A percentile compares a stretch with the other conserved stretches of the same genome.
These are phyloP conservation scores for Miniopterus natalensis DNA, from an alignment of 2,113 vertebrate species.

Conservation along the genomic window DNA sequence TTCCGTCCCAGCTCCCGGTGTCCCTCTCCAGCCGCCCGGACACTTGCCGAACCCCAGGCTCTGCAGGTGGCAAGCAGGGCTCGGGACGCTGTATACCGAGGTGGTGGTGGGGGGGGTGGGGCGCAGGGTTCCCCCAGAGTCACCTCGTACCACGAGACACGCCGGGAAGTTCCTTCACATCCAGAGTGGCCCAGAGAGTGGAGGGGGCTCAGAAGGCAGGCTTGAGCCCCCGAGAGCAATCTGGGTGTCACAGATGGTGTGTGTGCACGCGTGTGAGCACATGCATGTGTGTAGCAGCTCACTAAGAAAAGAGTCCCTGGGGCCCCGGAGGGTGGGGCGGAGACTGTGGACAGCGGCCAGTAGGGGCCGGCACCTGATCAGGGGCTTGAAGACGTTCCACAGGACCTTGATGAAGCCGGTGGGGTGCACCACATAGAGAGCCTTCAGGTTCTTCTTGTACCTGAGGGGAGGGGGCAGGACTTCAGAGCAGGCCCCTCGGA, in stretches of 20 bases:
- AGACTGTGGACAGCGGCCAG: rapidly evolving
- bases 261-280: not conserved
- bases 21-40: too few relatives aligned
- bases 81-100: not conserved
- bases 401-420: slow-evolving; percentile 93
- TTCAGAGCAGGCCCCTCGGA: rapidly evolving
- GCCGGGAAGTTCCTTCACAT: not conserved
- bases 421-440: slow-evolving; percentile 93
- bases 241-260: not conserved
- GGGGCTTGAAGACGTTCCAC: slow-evolving; percentile 94
- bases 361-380: slow-evolving; percentile 90
- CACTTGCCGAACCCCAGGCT: not conserved
- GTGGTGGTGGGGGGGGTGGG: rapidly evolving
- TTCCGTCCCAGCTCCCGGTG: too few relatives aligned
- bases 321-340: rapidly evolving
- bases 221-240: not conserved
- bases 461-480: slow-evolving; percentile 77
- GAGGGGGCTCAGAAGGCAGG: not conserved
- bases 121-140: too few relatives aligned
- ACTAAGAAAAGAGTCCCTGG: not conserved
- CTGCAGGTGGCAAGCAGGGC: not conserved
- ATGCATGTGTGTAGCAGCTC: rapidly evolving
- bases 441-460: slow-evolving; percentile 96
- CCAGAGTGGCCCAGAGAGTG: not conserved
- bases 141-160: not conserved